Evolutionary conservation across 1,140 invertebrate genomes (phyloP).

Genomic region (Drosophila ercepeae): DNA sequence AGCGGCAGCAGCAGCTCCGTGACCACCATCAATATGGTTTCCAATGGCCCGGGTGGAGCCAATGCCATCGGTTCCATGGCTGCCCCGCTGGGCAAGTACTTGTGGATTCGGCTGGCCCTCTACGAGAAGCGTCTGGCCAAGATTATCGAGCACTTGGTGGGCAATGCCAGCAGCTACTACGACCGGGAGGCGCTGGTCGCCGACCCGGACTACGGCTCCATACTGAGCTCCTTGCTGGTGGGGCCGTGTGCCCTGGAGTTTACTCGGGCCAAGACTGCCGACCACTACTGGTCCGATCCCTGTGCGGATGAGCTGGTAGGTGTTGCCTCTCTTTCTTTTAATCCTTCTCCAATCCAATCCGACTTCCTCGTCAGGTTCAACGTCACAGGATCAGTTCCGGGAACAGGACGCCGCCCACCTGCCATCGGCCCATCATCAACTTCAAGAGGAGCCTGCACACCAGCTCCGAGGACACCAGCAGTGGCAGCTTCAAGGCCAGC

Average conservation of each 20-base stretch:
- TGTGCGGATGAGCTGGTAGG: constrained; percentile 94
- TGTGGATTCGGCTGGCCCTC: constrained; percentile 95
- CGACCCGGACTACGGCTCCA: constrained; percentile 96
- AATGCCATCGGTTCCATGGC: neutral
- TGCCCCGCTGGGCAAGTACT: constrained; percentile 85
- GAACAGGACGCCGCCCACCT: constrained; percentile 89
- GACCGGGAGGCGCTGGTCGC: constrained; percentile 94
- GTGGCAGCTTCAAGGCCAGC: constrained; percentile 83
- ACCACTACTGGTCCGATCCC: constrained; percentile 95
- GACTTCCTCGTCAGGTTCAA: constrained; percentile 88
- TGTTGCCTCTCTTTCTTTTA: too few relatives aligned
- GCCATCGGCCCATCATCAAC: constrained; percentile 89
- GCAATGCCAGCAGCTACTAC: constrained; percentile 92
- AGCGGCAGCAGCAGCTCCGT: constrained; percentile 85
- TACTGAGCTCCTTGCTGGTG: constrained; percentile 94
- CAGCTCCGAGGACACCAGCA: constrained; percentile 87
- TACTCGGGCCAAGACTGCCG: constrained; percentile 93
- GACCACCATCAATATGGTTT: constrained; percentile 77
- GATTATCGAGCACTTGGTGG: constrained; percentile 94
- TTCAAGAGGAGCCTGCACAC: constrained; percentile 88
- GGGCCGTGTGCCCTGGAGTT: constrained; percentile 97
- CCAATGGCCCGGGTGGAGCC: constrained; percentile 23
- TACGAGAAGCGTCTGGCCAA: constrained; percentile 94
- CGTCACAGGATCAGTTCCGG: constrained; percentile 92
- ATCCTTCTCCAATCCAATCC: neutral